Percentiles rank a stretch among this genome's conserved stretches.
phyloP scores from a whole-genome alignment of 2,888 invertebrate genomes.

The Lasioglossum villosulum region DNA sequence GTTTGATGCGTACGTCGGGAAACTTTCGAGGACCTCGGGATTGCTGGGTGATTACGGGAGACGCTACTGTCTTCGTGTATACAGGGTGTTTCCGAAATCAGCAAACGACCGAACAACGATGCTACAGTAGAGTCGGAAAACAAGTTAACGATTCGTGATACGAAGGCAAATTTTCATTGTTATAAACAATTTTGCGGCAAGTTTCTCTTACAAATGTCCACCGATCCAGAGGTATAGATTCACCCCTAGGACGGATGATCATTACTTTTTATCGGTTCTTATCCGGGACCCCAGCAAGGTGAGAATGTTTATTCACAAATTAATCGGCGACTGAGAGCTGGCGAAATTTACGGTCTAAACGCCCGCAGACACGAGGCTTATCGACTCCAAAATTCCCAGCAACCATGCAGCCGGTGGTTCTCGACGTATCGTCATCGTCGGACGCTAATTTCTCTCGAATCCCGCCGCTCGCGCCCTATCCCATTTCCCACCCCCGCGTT shows the following conservation, averaged over 20 bases:
- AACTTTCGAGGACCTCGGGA: neutral
- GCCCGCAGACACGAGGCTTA: neutral
- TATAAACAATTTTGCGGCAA: no score
- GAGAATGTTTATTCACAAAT: no score
- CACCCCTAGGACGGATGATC: no score
- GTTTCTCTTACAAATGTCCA: no score
- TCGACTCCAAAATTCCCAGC: constrained; percentile 26
- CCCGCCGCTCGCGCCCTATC: neutral
- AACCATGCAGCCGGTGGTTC: neutral
- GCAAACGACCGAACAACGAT: neutral
- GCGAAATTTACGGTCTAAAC: neutral
- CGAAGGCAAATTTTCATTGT: no score
- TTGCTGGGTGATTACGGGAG: neutral
- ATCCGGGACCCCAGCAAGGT: no score
- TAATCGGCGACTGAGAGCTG: neutral
- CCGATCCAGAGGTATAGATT: no score
- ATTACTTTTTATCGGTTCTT: no score
- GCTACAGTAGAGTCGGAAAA: no score
- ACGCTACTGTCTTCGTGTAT: neutral
- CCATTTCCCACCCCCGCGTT: neutral
- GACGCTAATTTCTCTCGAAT: constrained; percentile 43
- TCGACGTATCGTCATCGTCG: constrained; percentile 14
- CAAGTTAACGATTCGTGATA: no score
- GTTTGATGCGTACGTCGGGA: neutral
- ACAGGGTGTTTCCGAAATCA: neutral